These are phyloP conservation scores for Channa argus DNA, from an alignment of 2,113 vertebrate genomes.

Conservation along the genomic window DNA sequence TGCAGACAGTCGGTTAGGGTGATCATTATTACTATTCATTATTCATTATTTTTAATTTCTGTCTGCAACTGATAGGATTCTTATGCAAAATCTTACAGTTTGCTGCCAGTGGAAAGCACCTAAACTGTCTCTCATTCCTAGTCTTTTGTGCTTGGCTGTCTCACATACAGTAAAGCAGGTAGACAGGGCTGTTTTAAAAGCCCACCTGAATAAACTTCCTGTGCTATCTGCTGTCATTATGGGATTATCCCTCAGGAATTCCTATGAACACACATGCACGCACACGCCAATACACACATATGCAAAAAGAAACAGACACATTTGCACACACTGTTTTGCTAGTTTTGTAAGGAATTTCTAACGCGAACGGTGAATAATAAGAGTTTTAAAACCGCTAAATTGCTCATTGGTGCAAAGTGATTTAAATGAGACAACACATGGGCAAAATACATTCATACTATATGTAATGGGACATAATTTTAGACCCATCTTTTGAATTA, in stretches of 20 bases:
- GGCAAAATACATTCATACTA: not conserved
- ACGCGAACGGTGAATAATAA: constrained; percentile 8
- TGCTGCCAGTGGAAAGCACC: constrained; percentile 50
- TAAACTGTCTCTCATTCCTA: constrained; percentile 24
- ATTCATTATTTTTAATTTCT: not conserved
- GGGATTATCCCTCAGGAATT: constrained; percentile 78
- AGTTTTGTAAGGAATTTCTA: constrained; percentile 38
- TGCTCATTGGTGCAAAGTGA: not conserved
- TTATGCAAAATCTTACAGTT: not conserved
- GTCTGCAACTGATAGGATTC: constrained; percentile 20
- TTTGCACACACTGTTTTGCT: constrained; percentile 10
- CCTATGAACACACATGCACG: constrained; percentile 42
- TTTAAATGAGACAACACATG: not conserved
- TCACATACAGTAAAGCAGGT: constrained; percentile 57
- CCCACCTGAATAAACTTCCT: constrained; percentile 80
- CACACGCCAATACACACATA: constrained; percentile 18
- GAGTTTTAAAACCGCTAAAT: constrained; percentile 1
- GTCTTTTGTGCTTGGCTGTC: constrained; percentile 54
- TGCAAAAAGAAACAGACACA: constrained; percentile 20
- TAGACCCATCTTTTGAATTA: constrained; percentile 37
- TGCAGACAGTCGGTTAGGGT: too few relatives aligned
- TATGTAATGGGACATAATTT: constrained; percentile 22
- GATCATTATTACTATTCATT: too few relatives aligned
- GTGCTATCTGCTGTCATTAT: constrained; percentile 77
- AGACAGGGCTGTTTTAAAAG: constrained; percentile 60